Evolutionary conservation across 2,797 vertebrate species (phyloP).

Genomic region (Gallinago nigripennis): DNA sequence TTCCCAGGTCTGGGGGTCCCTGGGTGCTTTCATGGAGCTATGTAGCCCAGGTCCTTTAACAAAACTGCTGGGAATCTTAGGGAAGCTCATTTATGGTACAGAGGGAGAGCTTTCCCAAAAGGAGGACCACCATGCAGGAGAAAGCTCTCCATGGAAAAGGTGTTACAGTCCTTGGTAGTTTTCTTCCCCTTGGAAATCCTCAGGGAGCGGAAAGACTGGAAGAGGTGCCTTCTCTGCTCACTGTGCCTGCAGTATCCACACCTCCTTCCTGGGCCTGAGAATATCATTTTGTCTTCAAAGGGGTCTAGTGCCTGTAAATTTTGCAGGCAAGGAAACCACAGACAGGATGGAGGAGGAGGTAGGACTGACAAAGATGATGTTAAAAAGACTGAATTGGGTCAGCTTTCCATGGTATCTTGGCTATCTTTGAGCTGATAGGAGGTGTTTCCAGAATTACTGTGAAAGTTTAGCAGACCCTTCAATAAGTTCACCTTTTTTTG

Average conservation of each 20-base stretch:
- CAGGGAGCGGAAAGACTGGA: neutral
- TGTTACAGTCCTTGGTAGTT: neutral
- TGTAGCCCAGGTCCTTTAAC: neutral
- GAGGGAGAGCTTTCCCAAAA: neutral
- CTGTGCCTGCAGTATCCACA: neutral
- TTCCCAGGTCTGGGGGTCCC: neutral
- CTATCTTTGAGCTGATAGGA: neutral
- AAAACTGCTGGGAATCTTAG: rapidly evolving
- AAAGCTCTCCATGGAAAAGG: neutral
- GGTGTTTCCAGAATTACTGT: neutral
- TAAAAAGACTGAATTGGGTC: neutral
- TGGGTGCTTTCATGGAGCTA: neutral
- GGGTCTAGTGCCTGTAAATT: neutral
- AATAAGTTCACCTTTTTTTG: neutral
- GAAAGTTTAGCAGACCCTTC: neutral
- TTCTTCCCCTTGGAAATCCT: neutral
- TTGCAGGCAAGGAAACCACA: rapidly evolving
- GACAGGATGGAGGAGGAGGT: neutral
- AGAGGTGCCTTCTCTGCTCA: neutral
- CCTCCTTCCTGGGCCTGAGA: rapidly evolving
- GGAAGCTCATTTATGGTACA: neutral
- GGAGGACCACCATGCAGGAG: neutral
- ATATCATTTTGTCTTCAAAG: neutral
- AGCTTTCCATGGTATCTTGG: neutral
- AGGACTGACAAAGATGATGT: neutral